Percentiles rank a stretch among this genome's conserved stretches.
phyloP scores from a whole-genome alignment of 2,797 vertebrate species.

The Enteromius trimaculatus region DNA sequence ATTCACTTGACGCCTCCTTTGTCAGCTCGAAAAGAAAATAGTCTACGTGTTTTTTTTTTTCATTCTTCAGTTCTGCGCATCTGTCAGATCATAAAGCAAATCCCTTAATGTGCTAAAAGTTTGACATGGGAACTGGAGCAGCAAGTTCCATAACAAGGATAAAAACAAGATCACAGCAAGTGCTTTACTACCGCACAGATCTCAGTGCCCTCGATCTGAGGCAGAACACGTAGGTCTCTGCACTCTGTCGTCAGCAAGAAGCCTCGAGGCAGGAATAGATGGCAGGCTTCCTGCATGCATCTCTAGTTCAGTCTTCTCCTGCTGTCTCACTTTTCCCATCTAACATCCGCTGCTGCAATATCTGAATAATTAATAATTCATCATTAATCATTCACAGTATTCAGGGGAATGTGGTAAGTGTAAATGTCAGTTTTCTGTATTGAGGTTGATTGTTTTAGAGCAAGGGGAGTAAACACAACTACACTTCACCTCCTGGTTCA shows the following conservation, averaged over 20 bases:
- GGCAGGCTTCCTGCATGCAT: slow-evolving; percentile 48
- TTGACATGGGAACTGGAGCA: slow-evolving; percentile 37
- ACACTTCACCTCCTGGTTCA: neutral
- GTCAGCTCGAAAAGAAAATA: slow-evolving; percentile 16
- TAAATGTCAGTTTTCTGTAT: slow-evolving; percentile 38
- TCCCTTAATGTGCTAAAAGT: slow-evolving; percentile 41
- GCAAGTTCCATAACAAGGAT: slow-evolving; percentile 45
- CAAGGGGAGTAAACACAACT: slow-evolving; percentile 12
- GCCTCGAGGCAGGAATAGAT: slow-evolving; percentile 41
- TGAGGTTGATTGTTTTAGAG: slow-evolving; percentile 43
- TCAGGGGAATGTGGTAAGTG: slow-evolving; percentile 37
- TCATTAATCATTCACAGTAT: slow-evolving; percentile 60
- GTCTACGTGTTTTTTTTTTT: slow-evolving; percentile 4
- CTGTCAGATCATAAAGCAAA: slow-evolving; percentile 30
- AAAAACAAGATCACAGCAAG: slow-evolving; percentile 38
- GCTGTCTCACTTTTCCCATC: slow-evolving; percentile 40
- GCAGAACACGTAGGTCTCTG: slow-evolving; percentile 33
- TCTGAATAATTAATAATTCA: slow-evolving; percentile 63
- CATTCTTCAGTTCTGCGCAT: neutral
- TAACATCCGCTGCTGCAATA: slow-evolving; percentile 56
- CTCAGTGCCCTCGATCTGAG: slow-evolving; percentile 43
- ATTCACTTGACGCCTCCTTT: slow-evolving; percentile 5
- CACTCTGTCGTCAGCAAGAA: slow-evolving; percentile 47
- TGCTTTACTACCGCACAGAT: slow-evolving; percentile 34
- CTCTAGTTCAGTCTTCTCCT: slow-evolving; percentile 21